phyloP scores from a whole-genome alignment of 2,888 invertebrate species.

The Belgica antarctica region DNA sequence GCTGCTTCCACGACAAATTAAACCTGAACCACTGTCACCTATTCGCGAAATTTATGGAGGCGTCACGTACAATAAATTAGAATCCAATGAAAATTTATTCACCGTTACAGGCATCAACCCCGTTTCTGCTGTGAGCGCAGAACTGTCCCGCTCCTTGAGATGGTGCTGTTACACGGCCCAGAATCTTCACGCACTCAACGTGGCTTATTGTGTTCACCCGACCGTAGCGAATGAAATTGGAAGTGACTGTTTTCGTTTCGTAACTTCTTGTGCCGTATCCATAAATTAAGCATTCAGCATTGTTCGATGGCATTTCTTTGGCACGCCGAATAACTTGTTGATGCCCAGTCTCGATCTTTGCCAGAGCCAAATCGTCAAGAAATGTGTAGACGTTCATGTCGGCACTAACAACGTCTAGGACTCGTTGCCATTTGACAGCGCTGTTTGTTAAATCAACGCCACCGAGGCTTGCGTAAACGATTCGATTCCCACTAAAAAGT shows the following conservation, averaged over 20 bases:
- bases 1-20: not conserved
- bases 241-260: not conserved
- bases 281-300: not conserved
- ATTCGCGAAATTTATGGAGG: slow-evolving; percentile 5
- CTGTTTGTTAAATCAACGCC: not conserved
- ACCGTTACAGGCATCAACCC: slow-evolving; percentile 27
- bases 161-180: slow-evolving; percentile 1
- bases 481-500: not conserved
- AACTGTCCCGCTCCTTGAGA: slow-evolving; percentile 21
- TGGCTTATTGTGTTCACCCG: not conserved
- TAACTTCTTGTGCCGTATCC: slow-evolving; percentile 19
- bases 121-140: slow-evolving; percentile 4
- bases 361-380: not conserved
- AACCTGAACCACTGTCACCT: slow-evolving; percentile 27
- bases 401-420: not conserved
- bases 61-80: slow-evolving; percentile 27
- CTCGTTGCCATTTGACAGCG: not conserved
- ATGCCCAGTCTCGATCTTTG: not conserved
- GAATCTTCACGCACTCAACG: slow-evolving; percentile 14
- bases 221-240: not conserved
- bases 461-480: not conserved
- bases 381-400: slow-evolving; percentile 13
- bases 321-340: not conserved
- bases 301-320: not conserved
- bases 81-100: slow-evolving; percentile 15